Base-by-base conservation (phyloP, 2,888 invertebrate species). In the Hyles lineata region DNA sequence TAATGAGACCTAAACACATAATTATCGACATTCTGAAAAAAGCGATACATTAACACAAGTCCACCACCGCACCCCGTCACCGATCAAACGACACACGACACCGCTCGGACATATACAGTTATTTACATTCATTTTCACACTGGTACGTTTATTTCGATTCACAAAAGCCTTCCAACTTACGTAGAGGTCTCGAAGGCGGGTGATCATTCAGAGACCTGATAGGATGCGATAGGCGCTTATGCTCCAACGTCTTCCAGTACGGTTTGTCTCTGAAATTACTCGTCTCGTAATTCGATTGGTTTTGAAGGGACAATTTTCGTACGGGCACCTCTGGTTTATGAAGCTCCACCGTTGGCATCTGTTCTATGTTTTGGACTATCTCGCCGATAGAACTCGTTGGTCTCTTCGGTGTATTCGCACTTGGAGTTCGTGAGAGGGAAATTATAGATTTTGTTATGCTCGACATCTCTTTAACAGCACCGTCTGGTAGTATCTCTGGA, bases 231-330 rank as follows among this genome's bases (percentile, higher is more conserved):
- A 94, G 86, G 72, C 94, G 85, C 85, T 94, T 94, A 82, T 94
- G 94, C 77, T 92, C 94, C 85, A 90, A 81, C 19, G 90, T 93
- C 87, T 90, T 92, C 94, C 94, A 94, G 75, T 94, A 94, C 11
- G 90, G 88, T 77, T 91, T 92, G 70, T 87, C 86, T 21, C 91
- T 85, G 19, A 43, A 50, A 15, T 43, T 43, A 21, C 6, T 67
- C 23, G 17, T 23, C 9, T 67, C 67, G 17, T 50, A 67, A 67
- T 43, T 67, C 23, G 67, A 67, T 23, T 17, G 88, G n/a, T 76
- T 80, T 82, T 92, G 93, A n/a, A 93, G 83, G 0, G 93, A 93
- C 11, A 88, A 78, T 73, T 92, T 93, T 72, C 93, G 84, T 1
- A 81, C 70, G 0, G 86, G 80, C 7, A 81, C 79, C 19, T 87